Conservation (phyloP, 2,888 invertebrate species). For the Chalcis sispes region DNA sequence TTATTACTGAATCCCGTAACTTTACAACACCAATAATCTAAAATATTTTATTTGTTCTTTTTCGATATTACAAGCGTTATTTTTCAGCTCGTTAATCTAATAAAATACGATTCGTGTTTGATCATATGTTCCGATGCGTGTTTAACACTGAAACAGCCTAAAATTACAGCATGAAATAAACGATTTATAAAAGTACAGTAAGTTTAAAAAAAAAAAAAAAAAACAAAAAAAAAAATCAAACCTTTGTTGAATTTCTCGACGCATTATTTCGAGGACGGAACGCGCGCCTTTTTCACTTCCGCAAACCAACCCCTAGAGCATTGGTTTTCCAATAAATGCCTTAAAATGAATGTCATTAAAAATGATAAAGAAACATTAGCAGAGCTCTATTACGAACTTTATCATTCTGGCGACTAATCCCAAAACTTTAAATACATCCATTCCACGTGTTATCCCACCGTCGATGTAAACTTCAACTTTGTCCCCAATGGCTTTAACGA, state of each 20-base stretch:
- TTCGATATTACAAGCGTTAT: no score
- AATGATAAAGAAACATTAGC: background rate
- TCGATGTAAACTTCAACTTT: conserved; percentile 89
- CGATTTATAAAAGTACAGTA: no score
- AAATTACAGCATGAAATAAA: background rate
- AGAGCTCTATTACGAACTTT: conserved; percentile 58
- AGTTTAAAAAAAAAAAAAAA: no score
- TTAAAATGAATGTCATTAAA: conserved; percentile 64
- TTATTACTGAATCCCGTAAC: no score
- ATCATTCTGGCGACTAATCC: conserved; percentile 94
- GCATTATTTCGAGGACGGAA: conserved; percentile 83
- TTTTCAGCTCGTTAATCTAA: no score
- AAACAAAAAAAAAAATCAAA: conserved; percentile 87
- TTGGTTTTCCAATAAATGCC: conserved; percentile 91
- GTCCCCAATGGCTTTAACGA: conserved; percentile 84
- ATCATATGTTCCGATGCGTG: conserved; percentile 84
- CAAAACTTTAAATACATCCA: conserved; percentile 93
- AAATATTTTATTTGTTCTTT: no score
- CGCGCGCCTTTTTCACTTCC: conserved; percentile 88
- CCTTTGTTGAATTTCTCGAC: conserved; percentile 85
- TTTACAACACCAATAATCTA: no score
- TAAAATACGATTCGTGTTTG: conserved; percentile 79
- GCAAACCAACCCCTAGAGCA: conserved; percentile 89
- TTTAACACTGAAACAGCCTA: conserved; percentile 82
- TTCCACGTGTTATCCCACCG: conserved; percentile 90